phyloP scores from a whole-genome alignment of 2,797 vertebrate genomes.

The Brachyalestes nurse region DNA sequence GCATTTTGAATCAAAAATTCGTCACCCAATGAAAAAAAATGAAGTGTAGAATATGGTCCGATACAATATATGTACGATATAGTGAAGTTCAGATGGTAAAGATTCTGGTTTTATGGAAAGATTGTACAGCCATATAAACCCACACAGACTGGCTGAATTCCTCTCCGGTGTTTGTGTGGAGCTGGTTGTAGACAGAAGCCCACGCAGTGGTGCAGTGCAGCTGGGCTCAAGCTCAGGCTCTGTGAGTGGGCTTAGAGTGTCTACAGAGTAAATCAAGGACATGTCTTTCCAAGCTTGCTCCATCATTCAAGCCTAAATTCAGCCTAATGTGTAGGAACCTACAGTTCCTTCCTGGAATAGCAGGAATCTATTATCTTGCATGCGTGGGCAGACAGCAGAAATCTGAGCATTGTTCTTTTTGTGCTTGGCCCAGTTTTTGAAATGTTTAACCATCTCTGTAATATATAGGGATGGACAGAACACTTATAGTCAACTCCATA shows the following conservation, averaged over 20 bases:
- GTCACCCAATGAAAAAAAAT: no score
- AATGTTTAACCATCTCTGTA: not conserved
- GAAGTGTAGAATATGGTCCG: no score
- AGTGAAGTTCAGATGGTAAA: not conserved
- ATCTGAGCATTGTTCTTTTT: not conserved
- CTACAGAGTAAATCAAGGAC: slow-evolving; percentile 19
- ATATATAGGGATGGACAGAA: not conserved
- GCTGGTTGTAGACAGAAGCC: not conserved
- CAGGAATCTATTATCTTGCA: slow-evolving; percentile 14
- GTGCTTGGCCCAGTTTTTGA: not conserved
- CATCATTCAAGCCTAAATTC: slow-evolving; percentile 7
- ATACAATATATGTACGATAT: not conserved
- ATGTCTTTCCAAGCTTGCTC: slow-evolving; percentile 5
- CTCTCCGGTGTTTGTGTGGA: not conserved
- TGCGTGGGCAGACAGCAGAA: not conserved
- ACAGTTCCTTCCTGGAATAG: not conserved
- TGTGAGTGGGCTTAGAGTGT: slow-evolving; percentile 16
- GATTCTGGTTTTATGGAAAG: not conserved
- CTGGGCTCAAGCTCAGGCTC: not conserved
- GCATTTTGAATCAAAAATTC: no score
- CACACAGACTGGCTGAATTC: no score
- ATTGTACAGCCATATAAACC: not conserved
- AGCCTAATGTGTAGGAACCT: not conserved
- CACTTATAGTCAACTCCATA: no score
- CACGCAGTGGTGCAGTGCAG: slow-evolving; percentile 3